Conservation (phyloP, 2,113 vertebrate species). For the Oncorhynchus tshawytscha region DNA sequence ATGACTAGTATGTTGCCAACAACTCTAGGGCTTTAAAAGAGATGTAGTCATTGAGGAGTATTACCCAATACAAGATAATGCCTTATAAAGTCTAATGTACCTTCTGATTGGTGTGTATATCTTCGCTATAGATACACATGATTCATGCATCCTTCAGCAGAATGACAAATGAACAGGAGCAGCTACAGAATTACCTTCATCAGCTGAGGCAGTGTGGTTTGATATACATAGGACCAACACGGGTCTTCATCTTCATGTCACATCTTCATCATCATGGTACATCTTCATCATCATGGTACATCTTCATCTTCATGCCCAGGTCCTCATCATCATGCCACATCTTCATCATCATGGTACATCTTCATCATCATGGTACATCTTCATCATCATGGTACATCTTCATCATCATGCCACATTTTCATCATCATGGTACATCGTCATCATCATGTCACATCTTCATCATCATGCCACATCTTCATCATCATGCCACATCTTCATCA, state of each 20-base stretch:
- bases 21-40: not conserved
- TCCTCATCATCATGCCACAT: too few species aligned
- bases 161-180: conserved; percentile 54
- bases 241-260: not conserved
- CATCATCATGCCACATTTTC: too few species aligned
- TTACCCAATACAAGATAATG: conserved; percentile 53
- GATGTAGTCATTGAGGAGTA: conserved; percentile 31
- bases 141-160: conserved; percentile 46
- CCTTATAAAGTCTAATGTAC: conserved; percentile 43
- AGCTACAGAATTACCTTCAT: conserved; percentile 13
- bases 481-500: not conserved
- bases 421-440: too few species aligned
- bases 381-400: too few species aligned
- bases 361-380: too few species aligned
- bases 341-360: not conserved
- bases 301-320: not conserved
- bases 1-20: not conserved
- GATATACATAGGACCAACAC: not conserved
- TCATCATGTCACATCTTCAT: too few species aligned
- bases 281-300: not conserved
- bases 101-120: conserved; percentile 17
- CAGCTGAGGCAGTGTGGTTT: conserved; percentile 29
- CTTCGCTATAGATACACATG: conserved; percentile 39
- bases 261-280: not conserved
- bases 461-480: not conserved